Conservation (phyloP, 2,888 invertebrate genomes). For the Caenorhabditis sp. region DNA sequence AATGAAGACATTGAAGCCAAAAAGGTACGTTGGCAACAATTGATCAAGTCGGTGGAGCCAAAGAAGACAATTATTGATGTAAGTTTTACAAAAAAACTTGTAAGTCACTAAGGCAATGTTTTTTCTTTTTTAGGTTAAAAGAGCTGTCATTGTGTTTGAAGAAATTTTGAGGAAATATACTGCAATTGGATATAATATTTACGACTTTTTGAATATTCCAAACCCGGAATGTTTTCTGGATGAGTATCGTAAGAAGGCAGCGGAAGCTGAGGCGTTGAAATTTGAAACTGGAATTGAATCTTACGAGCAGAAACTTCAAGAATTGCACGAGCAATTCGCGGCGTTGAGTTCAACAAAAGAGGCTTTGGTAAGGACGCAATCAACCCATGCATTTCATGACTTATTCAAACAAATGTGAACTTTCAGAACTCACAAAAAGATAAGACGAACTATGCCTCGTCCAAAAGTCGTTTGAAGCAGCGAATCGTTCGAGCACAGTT, state of each 20-base stretch:
- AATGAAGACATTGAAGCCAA: slow-evolving; percentile 12
- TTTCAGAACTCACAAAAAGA: slow-evolving; percentile 41
- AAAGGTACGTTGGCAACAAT: neutral
- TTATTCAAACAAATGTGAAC: neutral
- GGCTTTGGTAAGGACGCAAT: neutral
- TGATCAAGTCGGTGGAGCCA: slow-evolving; percentile 10
- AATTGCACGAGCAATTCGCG: slow-evolving; percentile 11
- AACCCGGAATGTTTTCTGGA: neutral
- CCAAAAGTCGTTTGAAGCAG: slow-evolving; percentile 52
- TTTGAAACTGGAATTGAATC: slow-evolving; percentile 17
- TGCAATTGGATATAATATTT: slow-evolving; percentile 2
- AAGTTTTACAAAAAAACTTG: too few relatives aligned
- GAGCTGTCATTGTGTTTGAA: neutral
- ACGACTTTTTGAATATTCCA: neutral
- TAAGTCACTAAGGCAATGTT: too few relatives aligned
- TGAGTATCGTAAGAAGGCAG: slow-evolving; percentile 1
- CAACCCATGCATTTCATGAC: neutral
- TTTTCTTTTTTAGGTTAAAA: neutral
- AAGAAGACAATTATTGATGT: neutral
- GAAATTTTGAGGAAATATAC: neutral
- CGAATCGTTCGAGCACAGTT: slow-evolving; percentile 38
- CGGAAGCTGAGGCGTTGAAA: neutral
- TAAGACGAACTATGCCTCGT: slow-evolving; percentile 52
- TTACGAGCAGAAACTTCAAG: slow-evolving; percentile 7
- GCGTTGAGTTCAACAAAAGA: slow-evolving; percentile 17